phyloP scores from a whole-genome alignment of 2,888 invertebrate genomes.

The Cataglyphis livida region DNA sequence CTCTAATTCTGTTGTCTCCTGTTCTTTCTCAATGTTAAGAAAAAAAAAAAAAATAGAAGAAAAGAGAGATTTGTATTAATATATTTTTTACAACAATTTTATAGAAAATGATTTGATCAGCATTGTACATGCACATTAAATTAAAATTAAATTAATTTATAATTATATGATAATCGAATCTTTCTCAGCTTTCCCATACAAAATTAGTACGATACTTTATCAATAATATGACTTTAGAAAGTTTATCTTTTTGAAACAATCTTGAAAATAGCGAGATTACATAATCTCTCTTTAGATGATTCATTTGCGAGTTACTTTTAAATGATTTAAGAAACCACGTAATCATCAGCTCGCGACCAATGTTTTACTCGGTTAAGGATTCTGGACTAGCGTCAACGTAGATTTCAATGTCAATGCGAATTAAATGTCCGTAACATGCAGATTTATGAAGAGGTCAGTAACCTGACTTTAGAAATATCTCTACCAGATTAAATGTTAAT shows the following conservation, averaged over 20 bases:
- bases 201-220: slow-evolving; percentile 21
- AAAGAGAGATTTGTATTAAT: background rate
- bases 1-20: background rate
- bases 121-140: background rate
- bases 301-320: slow-evolving; percentile 27
- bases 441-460: background rate
- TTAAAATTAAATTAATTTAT: background rate
- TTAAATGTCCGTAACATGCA: background rate
- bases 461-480: background rate
- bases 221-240: slow-evolving; percentile 25
- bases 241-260: background rate
- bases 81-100: background rate
- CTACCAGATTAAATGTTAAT: background rate
- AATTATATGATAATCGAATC: background rate
- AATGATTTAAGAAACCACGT: slow-evolving; percentile 17
- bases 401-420: slow-evolving; percentile 25
- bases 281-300: slow-evolving; percentile 8
- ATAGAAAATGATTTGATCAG: background rate
- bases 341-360: slow-evolving; percentile 16
- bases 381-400: background rate
- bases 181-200: background rate
- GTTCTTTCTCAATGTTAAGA: background rate
- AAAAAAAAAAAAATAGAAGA: background rate
- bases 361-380: slow-evolving; percentile 1
- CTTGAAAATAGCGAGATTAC: slow-evolving; percentile 33